Base-by-base conservation (phyloP, 2,797 vertebrate genomes). In the Gouania willdenowi region DNA sequence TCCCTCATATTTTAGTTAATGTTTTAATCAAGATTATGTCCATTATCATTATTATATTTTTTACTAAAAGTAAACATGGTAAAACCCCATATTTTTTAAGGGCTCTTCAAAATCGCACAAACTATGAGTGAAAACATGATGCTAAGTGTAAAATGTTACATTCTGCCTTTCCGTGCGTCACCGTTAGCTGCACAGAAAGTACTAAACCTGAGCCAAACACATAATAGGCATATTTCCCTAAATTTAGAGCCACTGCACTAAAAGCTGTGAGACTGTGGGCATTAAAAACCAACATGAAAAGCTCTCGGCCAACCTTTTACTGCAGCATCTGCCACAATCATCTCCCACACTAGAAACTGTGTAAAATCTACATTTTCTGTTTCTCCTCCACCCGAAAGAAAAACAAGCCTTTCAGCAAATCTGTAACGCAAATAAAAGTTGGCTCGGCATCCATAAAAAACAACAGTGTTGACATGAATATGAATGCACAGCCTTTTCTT, bases 401-500 rank as follows among this genome's bases (percentile, higher is more conserved):
- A 54, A 56, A 50, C 22, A 51, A 39, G n/a, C 20, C 2, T 27
- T 45, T 6, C 32, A 50, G 8, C 5, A 41, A 49, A 64, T 49
- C 37, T 17, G 47, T 67, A 59, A 75, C 71, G 14, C 10, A 33
- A 25, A 46, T n/a, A 26, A 28, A 25, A 5, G 55, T 17, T 41
- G 27, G 23, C 39, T 43, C 2, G 22, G 6, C 24, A 56, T 59
- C 41, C 21, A 66, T 60, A 63, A 73, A n/a, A 73, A 31, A 12
- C 16, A 39, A 32, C 24, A 48, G n/a, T 16, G 49, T 40, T 37
- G 30, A 31, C 17, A 59, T 56, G 66, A 67, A 67, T 46, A 51
- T 47, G 34, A 19, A 47, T 28, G 49, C 57, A 68, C 52, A 49
- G 67, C 43, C 31, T 25, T n/a, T n/a, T n/a, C 28, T 75, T 81